Evolutionary conservation across 2,797 vertebrate species (phyloP), one percentile per base, ranked within the genome.

Genomic region (Cottoperca gobio): DNA sequence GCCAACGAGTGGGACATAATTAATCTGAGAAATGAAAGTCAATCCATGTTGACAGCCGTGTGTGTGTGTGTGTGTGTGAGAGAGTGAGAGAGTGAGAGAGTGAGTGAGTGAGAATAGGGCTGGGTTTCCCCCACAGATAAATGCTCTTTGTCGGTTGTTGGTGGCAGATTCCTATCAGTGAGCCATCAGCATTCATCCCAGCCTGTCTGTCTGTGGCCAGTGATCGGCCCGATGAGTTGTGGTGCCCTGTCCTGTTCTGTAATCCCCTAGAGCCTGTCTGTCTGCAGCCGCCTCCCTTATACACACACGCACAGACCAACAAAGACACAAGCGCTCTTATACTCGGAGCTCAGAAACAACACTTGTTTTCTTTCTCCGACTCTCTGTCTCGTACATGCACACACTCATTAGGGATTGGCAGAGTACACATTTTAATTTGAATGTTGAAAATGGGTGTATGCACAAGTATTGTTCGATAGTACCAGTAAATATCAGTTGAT

Each of bases 221-320:
- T 67, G 88, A 91, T 91, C 69, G 62, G 83, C 70, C 79, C 74
- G 63, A 85, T 90, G 93, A 93, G 89, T 93, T 93, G 91, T 92
- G 92, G 85, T 91, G 88, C 85, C 81, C 86, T 86, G 91, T 90
- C 86, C 92, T 91, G 82, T 89, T 90, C 86, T 66, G 80, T 93
- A 93, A 94, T 94, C 93, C 93, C 91, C 88, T 73, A 90, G 91
- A 94, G 93, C 89, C 93, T 76, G 90, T 87, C 87, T 93, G 93
- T 93, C 93, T 94, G 90, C 90, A 90, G 89, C 88, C 91, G 81
- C 89, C 91, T 91, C 89, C 89, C 92, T 92, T 91, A 80, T 85
- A 73, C 89, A 89, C 90, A 92, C 89, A 90, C 89, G 76, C 81
- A 61, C 84, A 88, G 79, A 83, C 84, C 86, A 82, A 87, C 87